phyloP scores from a whole-genome alignment of 2,113 vertebrate genomes.

The Callaeas wilsoni region DNA sequence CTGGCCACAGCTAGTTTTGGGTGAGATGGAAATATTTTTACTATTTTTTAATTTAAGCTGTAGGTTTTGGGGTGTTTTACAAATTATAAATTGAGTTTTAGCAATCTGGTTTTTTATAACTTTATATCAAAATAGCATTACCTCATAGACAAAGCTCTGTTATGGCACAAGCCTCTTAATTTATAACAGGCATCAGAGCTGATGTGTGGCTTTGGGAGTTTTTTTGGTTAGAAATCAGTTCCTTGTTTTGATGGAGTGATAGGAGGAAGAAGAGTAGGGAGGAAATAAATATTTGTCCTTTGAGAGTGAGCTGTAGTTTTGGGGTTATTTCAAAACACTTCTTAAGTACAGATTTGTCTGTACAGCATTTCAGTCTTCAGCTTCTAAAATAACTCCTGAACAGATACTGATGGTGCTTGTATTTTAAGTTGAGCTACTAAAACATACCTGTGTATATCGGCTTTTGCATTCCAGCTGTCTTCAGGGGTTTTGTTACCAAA shows the following conservation, averaged over 20 bases:
- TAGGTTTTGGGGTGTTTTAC: background rate
- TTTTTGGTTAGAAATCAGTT: background rate
- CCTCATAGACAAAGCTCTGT: background rate
- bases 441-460: background rate
- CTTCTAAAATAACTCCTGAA: background rate
- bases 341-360: background rate
- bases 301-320: background rate
- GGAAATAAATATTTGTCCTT: background rate
- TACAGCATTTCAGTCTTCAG: background rate
- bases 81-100: background rate
- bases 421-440: background rate
- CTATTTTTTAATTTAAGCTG: background rate
- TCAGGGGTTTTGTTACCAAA: background rate
- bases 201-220: fast-evolving
- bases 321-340: background rate
- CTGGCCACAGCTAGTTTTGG: slow-evolving; percentile 91
- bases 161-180: background rate
- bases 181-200: background rate
- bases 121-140: background rate
- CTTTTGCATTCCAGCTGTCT: background rate
- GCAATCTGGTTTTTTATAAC: background rate
- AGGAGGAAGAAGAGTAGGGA: background rate
- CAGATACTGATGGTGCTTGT: background rate
- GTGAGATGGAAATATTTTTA: slow-evolving; percentile 66
- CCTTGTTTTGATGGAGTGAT: background rate